Evolutionary conservation across 2,888 invertebrate genomes (phyloP), one percentile per base, ranked within the genome.

Genomic region (Thumatha senex): DNA sequence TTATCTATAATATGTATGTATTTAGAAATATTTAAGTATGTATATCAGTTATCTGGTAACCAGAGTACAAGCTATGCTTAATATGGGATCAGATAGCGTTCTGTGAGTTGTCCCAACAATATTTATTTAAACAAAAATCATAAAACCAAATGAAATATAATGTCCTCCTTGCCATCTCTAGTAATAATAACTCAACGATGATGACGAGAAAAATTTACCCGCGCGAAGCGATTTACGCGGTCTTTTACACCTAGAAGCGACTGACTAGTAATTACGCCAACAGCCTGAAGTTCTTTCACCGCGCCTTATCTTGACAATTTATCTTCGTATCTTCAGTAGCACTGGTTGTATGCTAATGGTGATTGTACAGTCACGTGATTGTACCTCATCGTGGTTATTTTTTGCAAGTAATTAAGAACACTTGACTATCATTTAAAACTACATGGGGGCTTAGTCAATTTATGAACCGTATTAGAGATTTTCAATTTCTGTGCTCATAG

Each of bases 331-430:
- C 80, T 78, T 74, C 72, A 71, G 79, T 73, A 74, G 75, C 78
- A 72, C 75, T 84, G 84, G 86, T 84, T 85, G 80, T 85, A 86
- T 88, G 86, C 80, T 86, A 88, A 88, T 87, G 74, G 76, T 44
- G 57, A 51, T 54, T 56, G 74, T 80, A 76, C 74, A 73, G 72
- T 72, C 54, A 50, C 15, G 46, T 40, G 2, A 8, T 24, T 31
- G 31, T 11, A 63, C 51, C 53, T 35, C 35, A 24, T 13, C 39
- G 18, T 39, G 14, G 11, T 35, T 34, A 8, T 31, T 42, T 31
- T 56, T 54, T 65, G 52, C 51, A 44, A 54, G 63, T 56, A 60
- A 68, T 69, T 62, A 66, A 56, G 50, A 56, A 13, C 48, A 40
- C 18, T 5, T 45, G 34, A 29, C n/a, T n/a, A n/a, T n/a, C n/a